Conservation (phyloP, 2,797 vertebrate genomes). For the Strix occidentalis region DNA sequence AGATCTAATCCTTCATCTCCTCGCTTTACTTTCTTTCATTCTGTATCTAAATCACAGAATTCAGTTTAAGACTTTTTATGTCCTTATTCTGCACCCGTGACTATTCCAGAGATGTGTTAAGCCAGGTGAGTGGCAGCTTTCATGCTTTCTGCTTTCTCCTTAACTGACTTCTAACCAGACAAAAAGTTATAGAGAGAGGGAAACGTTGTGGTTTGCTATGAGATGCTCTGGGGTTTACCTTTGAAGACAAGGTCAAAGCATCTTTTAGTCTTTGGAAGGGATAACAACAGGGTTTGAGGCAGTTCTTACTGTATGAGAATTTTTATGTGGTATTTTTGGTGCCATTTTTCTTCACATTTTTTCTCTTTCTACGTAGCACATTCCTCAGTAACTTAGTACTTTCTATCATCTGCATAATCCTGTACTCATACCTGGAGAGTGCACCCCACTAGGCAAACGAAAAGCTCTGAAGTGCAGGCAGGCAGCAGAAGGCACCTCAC, state of each 20-base stretch:
- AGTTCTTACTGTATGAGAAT: background rate
- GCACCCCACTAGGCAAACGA: background rate
- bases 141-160: background rate
- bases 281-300: background rate
- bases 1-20: background rate
- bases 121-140: background rate
- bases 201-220: background rate
- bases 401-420: constrained; percentile 3
- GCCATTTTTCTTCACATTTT: background rate
- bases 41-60: background rate
- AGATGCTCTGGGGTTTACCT: background rate
- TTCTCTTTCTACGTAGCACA: background rate
- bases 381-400: constrained; percentile 3
- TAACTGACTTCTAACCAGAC: background rate
- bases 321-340: background rate
- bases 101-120: background rate
- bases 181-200: background rate
- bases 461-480: background rate
- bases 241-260: constrained; percentile 17
- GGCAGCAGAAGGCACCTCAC: background rate
- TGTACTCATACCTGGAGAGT: background rate
- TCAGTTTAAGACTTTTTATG: background rate
- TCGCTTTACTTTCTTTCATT: background rate
- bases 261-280: background rate
- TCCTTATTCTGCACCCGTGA: background rate